Percentiles rank a stretch among this genome's conserved stretches.
Evolutionary conservation across 2,888 invertebrate species (phyloP).

Genomic region (Diarsia mendica): DNA sequence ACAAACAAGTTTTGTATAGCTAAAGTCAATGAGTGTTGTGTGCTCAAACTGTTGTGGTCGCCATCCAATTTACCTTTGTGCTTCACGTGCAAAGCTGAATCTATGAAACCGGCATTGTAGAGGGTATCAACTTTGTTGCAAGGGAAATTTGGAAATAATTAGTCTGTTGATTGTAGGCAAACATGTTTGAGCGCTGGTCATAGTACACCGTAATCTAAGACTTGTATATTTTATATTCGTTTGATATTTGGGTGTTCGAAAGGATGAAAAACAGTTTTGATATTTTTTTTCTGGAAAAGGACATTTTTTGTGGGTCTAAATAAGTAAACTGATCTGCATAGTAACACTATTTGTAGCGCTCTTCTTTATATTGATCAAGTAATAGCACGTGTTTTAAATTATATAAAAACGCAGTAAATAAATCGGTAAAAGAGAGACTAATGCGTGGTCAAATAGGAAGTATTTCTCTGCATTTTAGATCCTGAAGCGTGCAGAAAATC

Average conservation of each 20-base stretch:
- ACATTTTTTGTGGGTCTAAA: neutral
- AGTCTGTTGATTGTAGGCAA: slow-evolving; percentile 54
- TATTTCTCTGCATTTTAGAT: neutral
- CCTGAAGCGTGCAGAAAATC: neutral
- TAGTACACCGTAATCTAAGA: slow-evolving; percentile 11
- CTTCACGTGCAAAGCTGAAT: slow-evolving; percentile 73
- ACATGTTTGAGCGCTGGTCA: slow-evolving; percentile 29
- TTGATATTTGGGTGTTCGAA: neutral
- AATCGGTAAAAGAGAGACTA: neutral
- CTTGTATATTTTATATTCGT: slow-evolving; percentile 2
- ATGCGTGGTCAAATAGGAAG: neutral
- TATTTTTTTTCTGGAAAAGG: neutral
- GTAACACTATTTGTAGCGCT: neutral
- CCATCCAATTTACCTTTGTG: slow-evolving; percentile 85
- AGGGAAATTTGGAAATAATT: slow-evolving; percentile 66
- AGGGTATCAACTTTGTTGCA: slow-evolving; percentile 61
- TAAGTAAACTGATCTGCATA: neutral
- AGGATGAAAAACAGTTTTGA: neutral
- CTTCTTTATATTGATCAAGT: neutral
- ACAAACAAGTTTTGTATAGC: slow-evolving; percentile 68
- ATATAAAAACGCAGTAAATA: neutral
- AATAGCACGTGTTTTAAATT: neutral
- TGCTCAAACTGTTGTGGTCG: slow-evolving; percentile 78
- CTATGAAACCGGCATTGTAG: slow-evolving; percentile 66
- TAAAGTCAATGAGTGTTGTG: slow-evolving; percentile 71